A percentile compares a stretch with the other conserved stretches of the same genome.
Conservation (phyloP, 2,797 vertebrate genomes). For the Tympanoctomys barrerae region DNA sequence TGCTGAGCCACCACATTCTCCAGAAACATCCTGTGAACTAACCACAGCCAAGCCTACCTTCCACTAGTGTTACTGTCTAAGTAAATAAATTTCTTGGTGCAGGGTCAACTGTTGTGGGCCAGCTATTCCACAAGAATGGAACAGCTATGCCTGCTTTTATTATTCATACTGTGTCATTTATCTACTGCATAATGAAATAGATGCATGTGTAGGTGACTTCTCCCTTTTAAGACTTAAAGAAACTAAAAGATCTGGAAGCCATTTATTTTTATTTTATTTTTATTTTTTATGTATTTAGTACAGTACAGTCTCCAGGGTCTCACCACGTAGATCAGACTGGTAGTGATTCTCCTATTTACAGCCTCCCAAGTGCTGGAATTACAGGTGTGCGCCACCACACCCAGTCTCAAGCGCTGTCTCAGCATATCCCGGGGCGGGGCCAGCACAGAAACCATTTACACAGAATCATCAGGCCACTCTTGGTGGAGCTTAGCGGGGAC, state of each 20-base stretch:
- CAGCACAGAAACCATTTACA: not conserved
- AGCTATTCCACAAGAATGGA: not conserved
- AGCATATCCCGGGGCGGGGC: too few species aligned
- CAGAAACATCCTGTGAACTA: not conserved
- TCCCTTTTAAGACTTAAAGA: slow-evolving; percentile 13
- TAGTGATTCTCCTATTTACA: too few species aligned
- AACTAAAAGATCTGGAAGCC: not conserved
- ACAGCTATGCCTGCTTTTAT: not conserved
- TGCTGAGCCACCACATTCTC: not conserved
- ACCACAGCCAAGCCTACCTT: not conserved
- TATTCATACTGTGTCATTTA: slow-evolving; percentile 16
- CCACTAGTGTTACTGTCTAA: not conserved
- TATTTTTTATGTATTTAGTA: too few species aligned
- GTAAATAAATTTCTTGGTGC: not conserved
- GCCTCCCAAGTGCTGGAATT: too few species aligned
- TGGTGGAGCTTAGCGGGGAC: not conserved
- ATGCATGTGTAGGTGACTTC: not conserved
- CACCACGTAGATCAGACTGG: too few species aligned
- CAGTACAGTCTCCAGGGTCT: too few species aligned
- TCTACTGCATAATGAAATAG: not conserved
- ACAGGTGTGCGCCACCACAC: too few species aligned
- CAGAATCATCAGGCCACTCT: slow-evolving; percentile 27
- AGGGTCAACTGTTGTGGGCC: not conserved
- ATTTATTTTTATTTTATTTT: not conserved
- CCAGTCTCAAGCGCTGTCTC: too few species aligned